phyloP scores from a whole-genome alignment of 2,113 vertebrate species.

The Vicugna pacos region DNA sequence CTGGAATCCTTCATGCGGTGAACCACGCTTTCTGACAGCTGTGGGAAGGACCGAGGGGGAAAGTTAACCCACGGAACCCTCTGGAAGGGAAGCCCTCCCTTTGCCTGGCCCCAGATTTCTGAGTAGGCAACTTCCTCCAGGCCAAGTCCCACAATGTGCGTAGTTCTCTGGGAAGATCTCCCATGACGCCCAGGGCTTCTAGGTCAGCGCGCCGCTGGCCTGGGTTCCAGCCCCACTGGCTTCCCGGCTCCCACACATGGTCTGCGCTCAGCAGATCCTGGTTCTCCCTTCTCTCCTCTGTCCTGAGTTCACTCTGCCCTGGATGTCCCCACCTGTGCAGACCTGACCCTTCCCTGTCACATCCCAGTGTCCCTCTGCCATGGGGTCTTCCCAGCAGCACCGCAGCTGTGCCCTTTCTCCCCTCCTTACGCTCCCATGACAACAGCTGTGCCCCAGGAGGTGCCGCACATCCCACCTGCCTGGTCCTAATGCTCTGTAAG shows the following conservation, averaged over 20 bases:
- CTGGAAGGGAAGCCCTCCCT: not conserved
- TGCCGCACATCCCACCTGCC: not conserved
- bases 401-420: not conserved
- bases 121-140: not conserved
- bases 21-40: constrained; percentile 90
- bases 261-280: not conserved
- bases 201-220: not conserved
- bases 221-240: not conserved
- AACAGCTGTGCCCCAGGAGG: not conserved
- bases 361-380: not conserved
- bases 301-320: not conserved
- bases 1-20: constrained; percentile 88
- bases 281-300: not conserved
- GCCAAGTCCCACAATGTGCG: not conserved
- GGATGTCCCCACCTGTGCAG: not conserved
- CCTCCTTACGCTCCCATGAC: not conserved
- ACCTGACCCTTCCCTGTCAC: not conserved
- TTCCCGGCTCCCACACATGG: not conserved
- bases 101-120: not conserved
- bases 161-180: not conserved
- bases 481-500: not conserved
- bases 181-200: not conserved
- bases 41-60: not conserved
- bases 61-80: not conserved
- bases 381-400: not conserved